Evolutionary conservation across 1,140 invertebrate genomes (phyloP), one percentile per base, ranked within the genome.

Genomic region (Tribolium castaneum): DNA sequence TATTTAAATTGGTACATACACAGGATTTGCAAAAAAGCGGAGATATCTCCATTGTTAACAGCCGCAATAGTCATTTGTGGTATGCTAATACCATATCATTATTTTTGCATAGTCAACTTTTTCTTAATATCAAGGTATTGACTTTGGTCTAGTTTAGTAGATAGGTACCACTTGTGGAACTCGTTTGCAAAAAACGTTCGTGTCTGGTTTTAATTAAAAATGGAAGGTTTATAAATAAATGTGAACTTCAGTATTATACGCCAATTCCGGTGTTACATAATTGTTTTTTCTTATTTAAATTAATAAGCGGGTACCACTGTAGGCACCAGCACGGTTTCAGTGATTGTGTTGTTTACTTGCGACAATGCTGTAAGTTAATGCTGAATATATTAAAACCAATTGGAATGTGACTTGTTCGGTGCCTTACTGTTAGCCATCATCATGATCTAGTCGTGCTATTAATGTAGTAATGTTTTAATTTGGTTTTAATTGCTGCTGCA

Each of bases 401-500:
- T n/a, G n/a, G n/a, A n/a, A 6, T 7, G 39, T 10, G 39, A 45
- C 3, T 54, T 54, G 12, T 12, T 10, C 52, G 14, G 54, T 59
- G 30, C 54, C 54, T 59, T 59, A 59, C 19, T 59, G 2, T n/a
- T 59, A 25, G 52, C 14, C 52, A 34, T 52, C 16, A 73, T 54
- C 19, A 54, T 51, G 30, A 39, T 59, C 59, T 72, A 50, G 54
- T 76, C 49, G 75, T 76, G 35, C 45, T 76, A 56, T 59, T 59
- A n/a, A 73, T 52, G 49, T 75, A 75, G 75, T 76, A 66, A 70
- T 76, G 25, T 76, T 70, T 76, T 75, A 75, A 59, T 66, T 77
- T 25, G 34, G 19, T 77, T 82, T 82, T 78, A 71, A 80, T 87
- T 88, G 88, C 86, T 88, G 88, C 86, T 89, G 87, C 90, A 92